Percentiles rank a stretch among this genome's conserved stretches.
Evolutionary conservation across 2,113 vertebrate species (phyloP).

Genomic region (Jaculus jaculus): DNA sequence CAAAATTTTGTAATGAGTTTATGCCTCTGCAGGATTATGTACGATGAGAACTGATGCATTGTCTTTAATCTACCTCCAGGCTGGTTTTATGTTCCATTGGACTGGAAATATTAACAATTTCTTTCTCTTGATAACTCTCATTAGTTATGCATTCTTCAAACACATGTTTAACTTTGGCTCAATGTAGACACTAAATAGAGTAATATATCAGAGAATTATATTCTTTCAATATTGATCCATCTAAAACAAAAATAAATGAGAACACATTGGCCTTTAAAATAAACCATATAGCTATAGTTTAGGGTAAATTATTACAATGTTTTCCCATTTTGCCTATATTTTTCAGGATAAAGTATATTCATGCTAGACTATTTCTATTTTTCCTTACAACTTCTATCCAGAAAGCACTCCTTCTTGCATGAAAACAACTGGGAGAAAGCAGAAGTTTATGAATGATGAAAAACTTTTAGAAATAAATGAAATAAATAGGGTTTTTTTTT

Average conservation of each 20-base stretch:
- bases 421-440: not conserved
- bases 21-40: slow-evolving; percentile 3
- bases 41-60: slow-evolving; percentile 27
- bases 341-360: not conserved
- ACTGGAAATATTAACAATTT: slow-evolving; percentile 46
- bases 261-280: slow-evolving; percentile 18
- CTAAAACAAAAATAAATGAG: slow-evolving; percentile 52
- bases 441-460: not conserved
- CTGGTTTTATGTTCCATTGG: slow-evolving; percentile 17
- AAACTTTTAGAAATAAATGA: not conserved
- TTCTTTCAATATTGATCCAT: not conserved
- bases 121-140: slow-evolving; percentile 42
- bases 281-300: not conserved
- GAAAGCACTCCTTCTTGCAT: not conserved
- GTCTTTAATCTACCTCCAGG: slow-evolving; percentile 23
- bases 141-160: slow-evolving; percentile 48
- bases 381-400: not conserved
- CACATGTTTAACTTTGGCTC: slow-evolving; percentile 40
- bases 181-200: slow-evolving; percentile 47
- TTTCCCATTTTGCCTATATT: slow-evolving; percentile 24
- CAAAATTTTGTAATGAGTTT: slow-evolving; percentile 59
- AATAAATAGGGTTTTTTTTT: too few species aligned
- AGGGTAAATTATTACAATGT: slow-evolving; percentile 3
- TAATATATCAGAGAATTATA: slow-evolving; percentile 4
- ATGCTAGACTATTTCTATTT: not conserved